Evolutionary conservation across 2,888 invertebrate genomes (phyloP), one percentile per base, ranked within the genome.

Genomic region (Anaspis maculata): DNA sequence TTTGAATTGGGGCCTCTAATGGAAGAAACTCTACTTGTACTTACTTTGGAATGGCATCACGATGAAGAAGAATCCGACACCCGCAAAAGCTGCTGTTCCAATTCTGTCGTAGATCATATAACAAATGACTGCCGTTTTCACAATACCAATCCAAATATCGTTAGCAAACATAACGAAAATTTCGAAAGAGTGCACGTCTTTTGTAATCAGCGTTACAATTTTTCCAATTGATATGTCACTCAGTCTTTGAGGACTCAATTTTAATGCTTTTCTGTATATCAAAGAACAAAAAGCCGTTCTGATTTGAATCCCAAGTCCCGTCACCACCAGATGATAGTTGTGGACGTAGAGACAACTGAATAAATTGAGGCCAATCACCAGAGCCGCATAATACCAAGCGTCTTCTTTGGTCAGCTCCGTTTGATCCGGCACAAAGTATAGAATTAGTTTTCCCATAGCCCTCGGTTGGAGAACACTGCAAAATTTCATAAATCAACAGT

Each of bases 171-270:
- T 77, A 22, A 87, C 73, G 9, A 85, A 84, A 54, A 85, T 74
- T 60, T 94, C 92, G 61, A 94, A 90, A 30, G 90, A 74, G 49
- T 83, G 82, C 45, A 92, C 86, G 62, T 95, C 95, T 59, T 92
- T 95, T 2, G 91, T 88, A 35, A 95, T 70, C 10, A 94, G 72
- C 56, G 92, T 92, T 19, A 94, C 87, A 40, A 77, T 71, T 56
- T 76, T 76, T 1, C 77, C 77, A 26, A 70, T 66, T 2, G 85
- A 83, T 3, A 84, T 82, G 52, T 80, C 73, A 3, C 77, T 74
- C 42, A 87, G 55, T 1, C 85, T 79, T 1, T 72, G 30, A 3
- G 46, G 34, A 16, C 41, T 49, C 13, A 57, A 28, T 34, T 43
- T 54, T 13, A 59, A 37, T 1, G 53, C 42, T 44, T 90, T 91